Evolutionary conservation across 2,797 vertebrate species (phyloP), one percentile per base, ranked within the genome.

Genomic region (Chromobotia macracanthus): DNA sequence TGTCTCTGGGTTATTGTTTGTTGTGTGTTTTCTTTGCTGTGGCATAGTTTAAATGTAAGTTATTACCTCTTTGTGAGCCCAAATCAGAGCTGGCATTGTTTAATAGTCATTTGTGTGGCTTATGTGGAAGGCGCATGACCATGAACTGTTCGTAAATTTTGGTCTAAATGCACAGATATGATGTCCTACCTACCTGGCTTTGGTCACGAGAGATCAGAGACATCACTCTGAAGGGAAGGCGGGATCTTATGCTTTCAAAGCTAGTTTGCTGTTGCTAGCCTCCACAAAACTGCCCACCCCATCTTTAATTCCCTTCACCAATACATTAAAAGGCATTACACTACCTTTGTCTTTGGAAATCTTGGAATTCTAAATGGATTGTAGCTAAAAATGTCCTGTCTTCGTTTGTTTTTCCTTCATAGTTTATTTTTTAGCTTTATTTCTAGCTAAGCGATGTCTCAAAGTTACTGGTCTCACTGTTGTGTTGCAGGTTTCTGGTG

Each of bases 401-500:
- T 65, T 74, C 18, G 18, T 18, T 53, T 25, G 31, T 4, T 28
- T 8, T 35, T 18, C 9, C 28, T 63, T 35, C 7, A 31, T 63
- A 15, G 12, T 58, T 25, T 58, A 25, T 25, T 55, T n/a, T 28
- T 7, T 5, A 63, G 28, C n/a, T n/a, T 8, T 6, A 44, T 44
- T 44, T 44, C 9, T 2, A 9, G 9, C 2, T 44, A 10, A 11
- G 41, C 2, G 41, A 44, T 6, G 41, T 44, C 41, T 44, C 41
- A 44, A 1, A 11, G 41, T 2, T 9, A 6, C 8, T 7, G 8
- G 23, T 61, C 23, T 74, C 1, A 76, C 23, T 75, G 11, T 10
- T 76, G 41, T 79, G 1, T 48, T 89, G 0, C 71, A 98, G 97
- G 93, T 97, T 5, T 95, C 95, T 0, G 96, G 96, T 25, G 96